phyloP scores from a whole-genome alignment of 2,113 vertebrate genomes.

The Anthoscopus minutus region DNA sequence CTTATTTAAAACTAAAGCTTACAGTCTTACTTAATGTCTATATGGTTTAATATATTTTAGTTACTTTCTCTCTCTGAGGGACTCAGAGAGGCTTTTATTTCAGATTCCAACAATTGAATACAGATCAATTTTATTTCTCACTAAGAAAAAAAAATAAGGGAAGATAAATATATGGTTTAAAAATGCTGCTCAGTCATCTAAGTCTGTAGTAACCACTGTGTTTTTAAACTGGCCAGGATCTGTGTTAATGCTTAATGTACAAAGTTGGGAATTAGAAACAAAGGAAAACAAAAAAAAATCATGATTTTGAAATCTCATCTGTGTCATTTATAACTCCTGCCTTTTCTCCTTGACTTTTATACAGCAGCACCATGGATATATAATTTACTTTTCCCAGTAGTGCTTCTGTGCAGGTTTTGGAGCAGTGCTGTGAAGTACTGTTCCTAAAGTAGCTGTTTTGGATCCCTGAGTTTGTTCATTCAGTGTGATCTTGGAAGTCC shows the following conservation, averaged over 20 bases:
- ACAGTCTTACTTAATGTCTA: no score
- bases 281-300: neutral
- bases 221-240: neutral
- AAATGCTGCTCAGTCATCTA: neutral
- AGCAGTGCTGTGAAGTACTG: neutral
- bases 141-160: neutral
- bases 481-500: neutral
- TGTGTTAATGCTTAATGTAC: neutral
- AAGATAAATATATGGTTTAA: neutral
- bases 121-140: neutral
- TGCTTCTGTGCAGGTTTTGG: neutral
- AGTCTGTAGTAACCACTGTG: neutral
- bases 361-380: neutral
- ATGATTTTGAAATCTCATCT: neutral
- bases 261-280: neutral
- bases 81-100: no score
- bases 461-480: neutral
- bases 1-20: no score
- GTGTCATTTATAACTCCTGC: neutral
- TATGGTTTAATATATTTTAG: no score
- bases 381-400: neutral
- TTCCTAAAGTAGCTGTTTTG: neutral
- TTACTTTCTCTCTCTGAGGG: no score
- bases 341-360: neutral
- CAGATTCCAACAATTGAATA: no score